These are phyloP conservation scores for Papio anubis DNA, from an alignment of 2,113 vertebrate species.

Conservation along the genomic window DNA sequence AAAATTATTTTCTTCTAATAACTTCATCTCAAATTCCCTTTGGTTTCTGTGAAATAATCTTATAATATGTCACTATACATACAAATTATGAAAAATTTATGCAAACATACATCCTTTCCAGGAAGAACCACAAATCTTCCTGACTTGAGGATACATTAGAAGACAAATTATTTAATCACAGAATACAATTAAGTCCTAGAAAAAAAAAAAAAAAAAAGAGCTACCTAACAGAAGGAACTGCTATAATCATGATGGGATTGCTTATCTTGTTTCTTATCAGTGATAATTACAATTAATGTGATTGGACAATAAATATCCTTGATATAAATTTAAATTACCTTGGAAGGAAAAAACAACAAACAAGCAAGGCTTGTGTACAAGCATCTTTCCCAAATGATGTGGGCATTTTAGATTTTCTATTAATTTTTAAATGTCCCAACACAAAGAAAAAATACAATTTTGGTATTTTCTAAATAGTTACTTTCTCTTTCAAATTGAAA, in stretches of 20 bases:
- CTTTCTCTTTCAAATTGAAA: conserved; percentile 56
- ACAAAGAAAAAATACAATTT: conserved; percentile 25
- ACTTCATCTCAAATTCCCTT: conserved; percentile 78
- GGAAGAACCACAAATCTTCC: conserved; percentile 74
- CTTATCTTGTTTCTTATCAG: neutral
- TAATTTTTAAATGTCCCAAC: conserved; percentile 50
- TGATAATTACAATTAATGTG: conserved; percentile 35
- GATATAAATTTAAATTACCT: conserved; percentile 33
- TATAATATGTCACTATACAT: conserved; percentile 79
- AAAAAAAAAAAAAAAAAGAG: neutral
- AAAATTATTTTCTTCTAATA: conserved; percentile 56
- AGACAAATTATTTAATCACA: conserved; percentile 68
- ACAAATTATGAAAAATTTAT: conserved; percentile 76
- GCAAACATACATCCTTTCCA: conserved; percentile 49
- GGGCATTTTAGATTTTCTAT: neutral
- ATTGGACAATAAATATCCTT: neutral
- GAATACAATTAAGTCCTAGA: conserved; percentile 43
- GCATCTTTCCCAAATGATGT: neutral
- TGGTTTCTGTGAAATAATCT: conserved; percentile 80
- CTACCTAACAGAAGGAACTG: neutral
- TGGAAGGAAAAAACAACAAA: neutral
- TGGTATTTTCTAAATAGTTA: conserved; percentile 29
- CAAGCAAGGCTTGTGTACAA: neutral
- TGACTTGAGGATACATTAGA: conserved; percentile 68
- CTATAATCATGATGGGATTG: neutral